Percentiles rank a stretch among this genome's conserved stretches.
Conservation (phyloP, 2,888 invertebrate genomes). For the Cheiracanthium punctorium region DNA sequence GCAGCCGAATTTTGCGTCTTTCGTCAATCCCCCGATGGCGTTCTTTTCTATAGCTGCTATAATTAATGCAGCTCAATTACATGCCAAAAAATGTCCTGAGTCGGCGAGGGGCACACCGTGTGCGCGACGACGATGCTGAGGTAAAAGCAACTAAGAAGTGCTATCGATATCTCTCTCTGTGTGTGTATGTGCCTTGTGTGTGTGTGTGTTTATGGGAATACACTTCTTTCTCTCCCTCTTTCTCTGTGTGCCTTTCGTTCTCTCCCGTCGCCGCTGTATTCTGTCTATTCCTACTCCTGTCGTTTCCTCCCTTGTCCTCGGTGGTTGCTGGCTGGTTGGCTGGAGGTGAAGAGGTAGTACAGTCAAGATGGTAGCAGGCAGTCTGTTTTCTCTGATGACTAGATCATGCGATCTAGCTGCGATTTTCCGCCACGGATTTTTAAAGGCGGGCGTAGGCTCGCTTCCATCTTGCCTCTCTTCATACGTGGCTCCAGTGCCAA, state of each 20-base stretch:
- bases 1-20: conserved; percentile 56
- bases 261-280: neutral
- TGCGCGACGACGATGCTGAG: conserved; percentile 52
- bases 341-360: conserved; percentile 22
- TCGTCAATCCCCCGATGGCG: conserved; percentile 28
- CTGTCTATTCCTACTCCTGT: conserved; percentile 27
- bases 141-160: conserved; percentile 30
- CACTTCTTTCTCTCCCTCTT: conserved; percentile 6
- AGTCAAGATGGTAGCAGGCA: conserved; percentile 66
- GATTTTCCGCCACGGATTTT: conserved; percentile 52
- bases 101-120: conserved; percentile 21
- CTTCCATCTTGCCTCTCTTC: conserved; percentile 60
- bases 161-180: conserved; percentile 43
- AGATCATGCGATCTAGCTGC: conserved; percentile 59
- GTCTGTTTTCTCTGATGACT: conserved; percentile 47
- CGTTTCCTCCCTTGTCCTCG: conserved; percentile 16
- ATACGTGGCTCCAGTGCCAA: conserved; percentile 55
- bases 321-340: conserved; percentile 34
- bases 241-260: too few relatives aligned
- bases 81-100: conserved; percentile 13
- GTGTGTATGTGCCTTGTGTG: conserved; percentile 17
- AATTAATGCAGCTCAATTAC: conserved; percentile 25
- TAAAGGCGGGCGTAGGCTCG: conserved; percentile 57
- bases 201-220: conserved; percentile 6
- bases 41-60: conserved; percentile 7